Conservation (phyloP, 2,113 vertebrate genomes). For the Hemichromis elongatus region DNA sequence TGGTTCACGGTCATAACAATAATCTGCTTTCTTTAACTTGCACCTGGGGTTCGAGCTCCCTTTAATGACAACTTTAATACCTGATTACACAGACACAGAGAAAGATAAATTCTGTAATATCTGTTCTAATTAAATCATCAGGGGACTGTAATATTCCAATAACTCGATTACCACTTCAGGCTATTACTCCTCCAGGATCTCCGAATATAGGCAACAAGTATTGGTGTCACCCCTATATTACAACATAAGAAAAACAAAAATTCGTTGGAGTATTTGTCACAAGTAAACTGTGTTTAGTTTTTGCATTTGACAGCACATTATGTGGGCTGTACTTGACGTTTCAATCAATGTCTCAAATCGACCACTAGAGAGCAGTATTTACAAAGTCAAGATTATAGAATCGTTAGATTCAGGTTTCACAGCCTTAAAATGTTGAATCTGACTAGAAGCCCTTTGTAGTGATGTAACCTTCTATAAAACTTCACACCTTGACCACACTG, state of each 20-base stretch:
- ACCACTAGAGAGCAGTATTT: conserved; percentile 66
- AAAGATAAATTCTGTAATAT: not conserved
- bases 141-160: not conserved
- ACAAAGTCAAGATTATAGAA: conserved; percentile 20
- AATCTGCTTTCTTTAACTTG: not conserved
- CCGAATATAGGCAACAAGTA: not conserved
- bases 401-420: not conserved
- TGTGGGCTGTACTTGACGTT: not conserved
- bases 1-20: not conserved
- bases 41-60: not conserved
- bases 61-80: not conserved
- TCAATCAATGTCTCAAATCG: not conserved
- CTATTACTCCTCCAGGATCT: not conserved
- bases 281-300: not conserved
- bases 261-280: not conserved
- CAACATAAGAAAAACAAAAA: not conserved
- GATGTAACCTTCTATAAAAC: not conserved
- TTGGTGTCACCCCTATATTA: not conserved
- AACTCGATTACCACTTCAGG: not conserved
- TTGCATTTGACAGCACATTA: not conserved
- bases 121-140: not conserved
- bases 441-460: not conserved
- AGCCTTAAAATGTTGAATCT: not conserved
- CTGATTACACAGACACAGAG: not conserved
- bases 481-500: not conserved